Base-by-base conservation (phyloP, 2,797 vertebrate genomes). In the Brotogeris chrysoptera region DNA sequence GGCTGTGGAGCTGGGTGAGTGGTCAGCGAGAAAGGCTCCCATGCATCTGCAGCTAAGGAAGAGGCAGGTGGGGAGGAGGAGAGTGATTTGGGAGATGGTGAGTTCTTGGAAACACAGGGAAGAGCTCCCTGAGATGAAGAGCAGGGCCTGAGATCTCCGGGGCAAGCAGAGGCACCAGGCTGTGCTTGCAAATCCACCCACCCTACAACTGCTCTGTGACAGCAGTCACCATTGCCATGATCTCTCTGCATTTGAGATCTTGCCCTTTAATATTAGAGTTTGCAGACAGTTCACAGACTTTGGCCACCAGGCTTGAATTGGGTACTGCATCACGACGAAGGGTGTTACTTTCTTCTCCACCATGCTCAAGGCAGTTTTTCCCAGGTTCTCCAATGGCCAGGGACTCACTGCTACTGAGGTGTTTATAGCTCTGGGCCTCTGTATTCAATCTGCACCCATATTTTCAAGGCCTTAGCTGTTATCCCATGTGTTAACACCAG, bases 271-370 rank as follows among this genome's bases (percentile, higher is more conserved):
- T 16, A 21, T 27, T 15, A 65, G 59, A 44, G n/a, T 73, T 61
- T 76, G 5, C 23, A 61, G 1, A 2, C 5, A 49, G 12, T 13
- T 20, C 2, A 0, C 8, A 63, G 30, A 23, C 66, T 34, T 59
- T 39, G 32, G 28, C 28, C 53, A 32, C 1, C 1, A 69, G 30
- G 32, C 30, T 63, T 76, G 43, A 68, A 71, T 13, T 28, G 53
- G 8, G 7, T 49, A 50, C 11, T 0, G 0, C 13, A 12, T 10
- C 20, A 25, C 1, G 1, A 19, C 25, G 13, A 7, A 50, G 4
- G 4, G 2, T 43, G 13, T 3, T 38, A 65, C 49, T 71, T 71
- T 5, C 8, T 86, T 38, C 27, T 53, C n/a, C 78, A 15, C 25
- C 3, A 1, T 39, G 5, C 16, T 65, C 38, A 52, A 65, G 72